A percentile compares a stretch with the other conserved stretches of the same genome.
Evolutionary conservation across 2,888 invertebrate species (phyloP).

Genomic region (Ormyrus rosae): DNA sequence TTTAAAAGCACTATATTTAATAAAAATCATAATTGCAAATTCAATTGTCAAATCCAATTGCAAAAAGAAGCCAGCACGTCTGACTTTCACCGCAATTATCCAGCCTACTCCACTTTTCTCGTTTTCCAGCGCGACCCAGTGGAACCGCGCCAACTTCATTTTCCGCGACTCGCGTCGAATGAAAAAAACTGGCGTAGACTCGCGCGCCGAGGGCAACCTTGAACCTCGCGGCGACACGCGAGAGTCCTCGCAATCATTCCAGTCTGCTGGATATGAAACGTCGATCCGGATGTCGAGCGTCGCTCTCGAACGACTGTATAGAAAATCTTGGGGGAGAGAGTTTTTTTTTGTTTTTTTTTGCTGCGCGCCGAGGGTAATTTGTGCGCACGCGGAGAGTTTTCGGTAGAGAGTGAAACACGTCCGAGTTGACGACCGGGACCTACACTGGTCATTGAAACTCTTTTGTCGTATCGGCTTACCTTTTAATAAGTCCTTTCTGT

Average conservation of each 20-base stretch:
- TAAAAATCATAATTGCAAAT: no score
- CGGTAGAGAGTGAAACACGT: not conserved
- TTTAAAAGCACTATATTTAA: no score
- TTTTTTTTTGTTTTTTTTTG: not conserved
- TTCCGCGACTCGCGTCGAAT: not conserved
- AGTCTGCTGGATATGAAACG: constrained; percentile 28
- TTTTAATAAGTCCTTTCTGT: no score
- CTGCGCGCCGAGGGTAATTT: not conserved
- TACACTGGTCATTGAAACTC: no score
- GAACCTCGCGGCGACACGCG: constrained; percentile 17
- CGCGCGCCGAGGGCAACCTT: constrained; percentile 4
- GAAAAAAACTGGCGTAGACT: constrained; percentile 3
- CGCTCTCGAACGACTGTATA: not conserved
- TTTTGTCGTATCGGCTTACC: no score
- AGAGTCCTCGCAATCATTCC: constrained; percentile 26
- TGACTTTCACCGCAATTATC: no score
- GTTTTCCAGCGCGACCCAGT: not conserved
- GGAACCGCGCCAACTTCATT: constrained; percentile 14
- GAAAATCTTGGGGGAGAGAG: not conserved
- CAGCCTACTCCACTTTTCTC: no score
- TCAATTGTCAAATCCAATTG: no score
- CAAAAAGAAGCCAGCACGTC: no score
- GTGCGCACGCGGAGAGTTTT: not conserved
- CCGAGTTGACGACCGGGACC: no score
- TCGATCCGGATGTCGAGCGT: constrained; percentile 18